Conservation (phyloP, 2,888 invertebrate genomes). For the Epistrophe eligans region DNA sequence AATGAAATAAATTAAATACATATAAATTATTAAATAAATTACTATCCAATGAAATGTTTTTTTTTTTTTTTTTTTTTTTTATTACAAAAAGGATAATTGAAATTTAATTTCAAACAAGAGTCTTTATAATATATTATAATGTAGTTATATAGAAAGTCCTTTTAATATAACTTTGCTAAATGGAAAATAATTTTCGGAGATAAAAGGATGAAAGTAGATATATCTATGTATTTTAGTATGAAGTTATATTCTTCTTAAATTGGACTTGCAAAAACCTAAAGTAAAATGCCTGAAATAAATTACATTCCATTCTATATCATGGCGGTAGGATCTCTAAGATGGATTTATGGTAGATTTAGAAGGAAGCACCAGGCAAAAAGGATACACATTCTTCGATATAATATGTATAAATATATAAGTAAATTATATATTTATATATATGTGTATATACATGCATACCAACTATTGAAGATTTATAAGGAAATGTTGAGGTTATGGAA, state of each 20-base stretch:
- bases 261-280: constrained; percentile 38
- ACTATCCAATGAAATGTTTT: too few species aligned
- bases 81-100: background rate
- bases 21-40: background rate
- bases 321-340: constrained; percentile 65
- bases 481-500: constrained; percentile 64
- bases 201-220: constrained; percentile 12
- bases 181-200: constrained; percentile 29
- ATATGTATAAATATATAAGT: background rate
- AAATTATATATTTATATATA: too few species aligned
- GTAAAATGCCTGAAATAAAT: constrained; percentile 69
- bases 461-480: constrained; percentile 8
- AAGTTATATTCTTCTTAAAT: constrained; percentile 25
- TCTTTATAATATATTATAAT: constrained; percentile 28
- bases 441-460: background rate
- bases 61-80: background rate
- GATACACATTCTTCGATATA: constrained; percentile 29
- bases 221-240: background rate
- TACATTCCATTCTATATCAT: constrained; percentile 70
- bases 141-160: constrained; percentile 1
- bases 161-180: constrained; percentile 39
- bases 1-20: constrained; percentile 63
- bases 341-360: constrained; percentile 65
- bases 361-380: constrained; percentile 29
- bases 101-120: background rate